These are phyloP conservation scores for Sympetrum striolatum DNA, from an alignment of 2,888 invertebrate species.

Conservation along the genomic window DNA sequence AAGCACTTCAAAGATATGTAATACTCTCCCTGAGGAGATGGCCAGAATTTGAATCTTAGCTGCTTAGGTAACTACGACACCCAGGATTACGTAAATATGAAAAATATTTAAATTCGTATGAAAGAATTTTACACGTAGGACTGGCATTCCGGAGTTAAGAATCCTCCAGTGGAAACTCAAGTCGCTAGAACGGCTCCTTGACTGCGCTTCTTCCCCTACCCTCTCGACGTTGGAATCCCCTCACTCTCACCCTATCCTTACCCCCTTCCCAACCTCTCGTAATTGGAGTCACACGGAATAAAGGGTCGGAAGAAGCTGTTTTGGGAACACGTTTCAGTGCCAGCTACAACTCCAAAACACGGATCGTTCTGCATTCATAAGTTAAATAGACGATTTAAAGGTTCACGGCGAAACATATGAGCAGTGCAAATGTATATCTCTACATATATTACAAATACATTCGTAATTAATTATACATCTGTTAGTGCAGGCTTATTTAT, in stretches of 20 bases:
- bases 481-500: too few relatives aligned
- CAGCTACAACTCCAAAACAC: not conserved
- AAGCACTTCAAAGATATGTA: too few relatives aligned
- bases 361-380: too few relatives aligned
- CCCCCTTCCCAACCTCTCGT: not conserved
- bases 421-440: too few relatives aligned
- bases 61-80: too few relatives aligned
- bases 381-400: too few relatives aligned
- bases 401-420: too few relatives aligned
- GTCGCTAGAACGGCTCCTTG: not conserved
- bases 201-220: not conserved
- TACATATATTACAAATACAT: too few relatives aligned
- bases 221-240: not conserved
- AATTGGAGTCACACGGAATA: not conserved
- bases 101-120: not conserved
- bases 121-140: not conserved
- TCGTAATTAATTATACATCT: too few relatives aligned
- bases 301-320: slow-evolving; percentile 5
- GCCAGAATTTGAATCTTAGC: too few relatives aligned
- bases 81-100: not conserved
- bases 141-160: not conserved
- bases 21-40: too few relatives aligned
- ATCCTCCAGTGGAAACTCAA: not conserved
- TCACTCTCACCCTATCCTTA: not conserved
- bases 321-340: not conserved